phyloP scores from a whole-genome alignment of 2,113 vertebrate genomes.

The Mastomys coucha region DNA sequence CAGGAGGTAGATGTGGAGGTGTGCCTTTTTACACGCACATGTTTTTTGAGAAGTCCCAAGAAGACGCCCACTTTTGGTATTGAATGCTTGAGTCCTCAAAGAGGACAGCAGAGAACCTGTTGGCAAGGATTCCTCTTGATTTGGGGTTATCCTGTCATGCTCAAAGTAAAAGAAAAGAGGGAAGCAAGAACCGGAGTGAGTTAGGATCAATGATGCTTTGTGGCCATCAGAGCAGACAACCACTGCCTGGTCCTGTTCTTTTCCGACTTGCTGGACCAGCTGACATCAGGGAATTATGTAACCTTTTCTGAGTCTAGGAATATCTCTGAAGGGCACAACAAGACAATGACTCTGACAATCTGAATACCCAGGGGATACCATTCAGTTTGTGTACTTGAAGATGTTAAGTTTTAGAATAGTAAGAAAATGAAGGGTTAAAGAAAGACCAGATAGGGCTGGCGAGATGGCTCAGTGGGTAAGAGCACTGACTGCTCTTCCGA shows the following conservation, averaged over 20 bases:
- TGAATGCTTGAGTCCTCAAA: not conserved
- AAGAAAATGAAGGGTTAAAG: not conserved
- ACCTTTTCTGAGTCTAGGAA: slow-evolving; percentile 39
- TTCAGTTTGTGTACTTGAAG: slow-evolving; percentile 34
- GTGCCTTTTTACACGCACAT: not conserved
- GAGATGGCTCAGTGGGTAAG: no score
- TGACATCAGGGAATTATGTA: not conserved
- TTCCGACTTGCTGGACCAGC: slow-evolving; percentile 37
- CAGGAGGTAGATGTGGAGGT: not conserved
- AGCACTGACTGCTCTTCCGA: no score
- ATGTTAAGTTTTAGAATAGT: not conserved
- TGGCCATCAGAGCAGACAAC: not conserved
- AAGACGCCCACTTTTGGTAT: not conserved
- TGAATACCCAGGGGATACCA: slow-evolving; percentile 19
- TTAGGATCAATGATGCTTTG: slow-evolving; percentile 16
- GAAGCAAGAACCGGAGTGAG: not conserved
- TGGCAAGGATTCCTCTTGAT: not conserved
- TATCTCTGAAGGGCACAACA: not conserved
- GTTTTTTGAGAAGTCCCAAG: not conserved
- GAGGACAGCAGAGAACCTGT: not conserved
- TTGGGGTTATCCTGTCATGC: not conserved
- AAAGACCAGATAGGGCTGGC: no score
- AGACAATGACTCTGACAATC: not conserved
- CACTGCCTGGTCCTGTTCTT: slow-evolving; percentile 32
- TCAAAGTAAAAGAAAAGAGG: not conserved